Conservation (phyloP, 2,113 vertebrate genomes). For the Semicossyphus pulcher region DNA sequence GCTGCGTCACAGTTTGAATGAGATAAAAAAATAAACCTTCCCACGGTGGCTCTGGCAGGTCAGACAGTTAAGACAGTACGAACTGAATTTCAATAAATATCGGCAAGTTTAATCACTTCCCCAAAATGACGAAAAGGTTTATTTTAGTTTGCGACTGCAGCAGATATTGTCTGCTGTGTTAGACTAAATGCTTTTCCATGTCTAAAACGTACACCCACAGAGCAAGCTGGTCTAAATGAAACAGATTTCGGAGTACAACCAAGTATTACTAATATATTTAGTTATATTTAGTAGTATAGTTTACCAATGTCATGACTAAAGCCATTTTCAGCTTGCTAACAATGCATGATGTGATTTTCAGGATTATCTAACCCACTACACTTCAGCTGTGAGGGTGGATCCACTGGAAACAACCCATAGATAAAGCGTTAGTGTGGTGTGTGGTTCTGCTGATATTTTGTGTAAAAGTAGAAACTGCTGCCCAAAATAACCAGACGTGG, state of each 20-base stretch:
- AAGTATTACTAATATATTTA: too few relatives aligned
- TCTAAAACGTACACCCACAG: not conserved
- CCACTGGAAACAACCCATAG: not conserved
- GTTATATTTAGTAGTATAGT: too few relatives aligned
- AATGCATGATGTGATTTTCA: not conserved
- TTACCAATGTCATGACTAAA: not conserved
- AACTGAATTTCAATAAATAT: too few relatives aligned
- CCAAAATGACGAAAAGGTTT: too few relatives aligned
- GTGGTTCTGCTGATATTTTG: not conserved
- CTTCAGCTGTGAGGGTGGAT: slow-evolving; percentile 36
- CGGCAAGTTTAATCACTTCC: too few relatives aligned
- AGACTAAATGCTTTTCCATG: too few relatives aligned
- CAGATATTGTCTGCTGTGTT: too few relatives aligned
- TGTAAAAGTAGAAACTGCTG: not conserved
- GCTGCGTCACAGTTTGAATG: not conserved
- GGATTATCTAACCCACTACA: slow-evolving; percentile 29
- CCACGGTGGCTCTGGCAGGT: not conserved
- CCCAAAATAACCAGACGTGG: not conserved
- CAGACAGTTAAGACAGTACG: not conserved
- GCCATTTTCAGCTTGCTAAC: slow-evolving; percentile 8
- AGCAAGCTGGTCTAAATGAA: too few relatives aligned
- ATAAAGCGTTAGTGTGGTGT: slow-evolving; percentile 8
- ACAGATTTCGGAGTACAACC: too few relatives aligned
- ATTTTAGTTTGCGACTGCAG: too few relatives aligned
- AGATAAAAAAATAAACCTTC: slow-evolving; percentile 29